Percentiles rank a stretch among this genome's conserved stretches.
These are phyloP conservation scores for Echinops telfairi DNA, from an alignment of 2,113 vertebrate species.

Conservation along the genomic window DNA sequence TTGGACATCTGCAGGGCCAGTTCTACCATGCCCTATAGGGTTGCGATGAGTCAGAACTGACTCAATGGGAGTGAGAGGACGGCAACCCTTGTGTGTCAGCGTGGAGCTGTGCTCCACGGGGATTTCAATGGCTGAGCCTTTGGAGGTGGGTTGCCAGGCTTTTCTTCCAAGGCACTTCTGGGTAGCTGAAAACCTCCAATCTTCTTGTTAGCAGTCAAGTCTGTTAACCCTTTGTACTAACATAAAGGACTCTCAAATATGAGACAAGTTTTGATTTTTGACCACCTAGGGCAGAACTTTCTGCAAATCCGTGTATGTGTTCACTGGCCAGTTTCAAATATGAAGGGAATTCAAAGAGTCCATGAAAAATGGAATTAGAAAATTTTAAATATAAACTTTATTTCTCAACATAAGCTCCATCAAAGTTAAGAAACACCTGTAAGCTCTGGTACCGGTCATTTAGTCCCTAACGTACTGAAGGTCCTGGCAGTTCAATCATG, in stretches of 20 bases:
- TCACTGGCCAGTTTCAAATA: conserved; percentile 32
- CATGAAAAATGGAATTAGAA: too few species aligned
- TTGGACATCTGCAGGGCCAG: too few species aligned
- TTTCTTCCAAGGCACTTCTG: background rate
- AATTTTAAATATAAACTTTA: too few species aligned
- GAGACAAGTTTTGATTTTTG: background rate
- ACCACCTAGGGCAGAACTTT: background rate
- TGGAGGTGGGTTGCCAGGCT: background rate
- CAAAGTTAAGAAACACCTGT: too few species aligned
- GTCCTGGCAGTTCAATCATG: too few species aligned
- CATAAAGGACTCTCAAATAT: background rate
- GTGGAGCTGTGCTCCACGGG: background rate
- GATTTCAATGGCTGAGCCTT: background rate
- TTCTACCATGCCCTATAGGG: too few species aligned
- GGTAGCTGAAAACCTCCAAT: background rate
- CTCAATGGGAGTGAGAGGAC: too few species aligned
- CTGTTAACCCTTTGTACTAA: background rate
- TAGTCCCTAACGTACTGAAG: too few species aligned
- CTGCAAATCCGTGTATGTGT: background rate
- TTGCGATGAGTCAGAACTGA: too few species aligned
- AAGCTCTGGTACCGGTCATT: too few species aligned
- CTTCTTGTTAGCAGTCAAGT: background rate
- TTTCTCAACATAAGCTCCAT: too few species aligned
- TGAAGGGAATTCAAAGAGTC: background rate
- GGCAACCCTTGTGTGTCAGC: too few species aligned